Conservation (phyloP, 1,140 invertebrate genomes). For the Thaumatotibia leucotreta region DNA sequence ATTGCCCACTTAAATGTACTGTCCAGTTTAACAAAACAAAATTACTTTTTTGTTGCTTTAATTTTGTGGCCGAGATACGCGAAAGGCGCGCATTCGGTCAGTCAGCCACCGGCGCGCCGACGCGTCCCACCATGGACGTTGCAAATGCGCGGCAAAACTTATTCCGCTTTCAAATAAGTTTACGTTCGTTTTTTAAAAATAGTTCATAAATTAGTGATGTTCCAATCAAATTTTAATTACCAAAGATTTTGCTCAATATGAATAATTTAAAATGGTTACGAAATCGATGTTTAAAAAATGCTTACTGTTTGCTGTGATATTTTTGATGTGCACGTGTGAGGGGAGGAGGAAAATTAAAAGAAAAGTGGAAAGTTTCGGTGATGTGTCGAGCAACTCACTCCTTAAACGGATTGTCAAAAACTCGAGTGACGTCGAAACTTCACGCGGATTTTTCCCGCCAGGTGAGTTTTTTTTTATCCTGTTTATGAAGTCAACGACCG, state of each 20-base stretch:
- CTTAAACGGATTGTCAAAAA: constrained; percentile 13
- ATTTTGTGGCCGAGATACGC: constrained; percentile 15
- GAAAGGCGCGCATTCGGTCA: not conserved
- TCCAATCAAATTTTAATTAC: not conserved
- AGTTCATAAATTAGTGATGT: not conserved
- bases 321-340: constrained; percentile 36
- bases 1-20: not conserved
- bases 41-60: constrained; percentile 23
- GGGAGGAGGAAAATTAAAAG: constrained; percentile 35
- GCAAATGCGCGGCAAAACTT: constrained; percentile 29
- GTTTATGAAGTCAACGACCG: not conserved
- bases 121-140: constrained; percentile 23
- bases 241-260: constrained; percentile 47
- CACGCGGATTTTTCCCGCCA: constrained; percentile 45
- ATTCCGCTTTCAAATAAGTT: not conserved
- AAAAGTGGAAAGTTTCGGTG: constrained; percentile 28
- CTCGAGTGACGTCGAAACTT: constrained; percentile 17
- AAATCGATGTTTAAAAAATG: constrained; percentile 32
- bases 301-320: constrained; percentile 34
- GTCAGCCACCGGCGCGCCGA: constrained; percentile 22
- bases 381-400: constrained; percentile 14
- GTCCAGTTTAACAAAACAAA: constrained; percentile 15
- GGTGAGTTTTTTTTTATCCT: constrained; percentile 29
- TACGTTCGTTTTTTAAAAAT: not conserved
- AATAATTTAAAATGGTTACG: constrained; percentile 54